Percentiles rank a stretch among this genome's conserved stretches.
phyloP scores from a whole-genome alignment of 2,113 vertebrate genomes.

The Lycaon pictus region DNA sequence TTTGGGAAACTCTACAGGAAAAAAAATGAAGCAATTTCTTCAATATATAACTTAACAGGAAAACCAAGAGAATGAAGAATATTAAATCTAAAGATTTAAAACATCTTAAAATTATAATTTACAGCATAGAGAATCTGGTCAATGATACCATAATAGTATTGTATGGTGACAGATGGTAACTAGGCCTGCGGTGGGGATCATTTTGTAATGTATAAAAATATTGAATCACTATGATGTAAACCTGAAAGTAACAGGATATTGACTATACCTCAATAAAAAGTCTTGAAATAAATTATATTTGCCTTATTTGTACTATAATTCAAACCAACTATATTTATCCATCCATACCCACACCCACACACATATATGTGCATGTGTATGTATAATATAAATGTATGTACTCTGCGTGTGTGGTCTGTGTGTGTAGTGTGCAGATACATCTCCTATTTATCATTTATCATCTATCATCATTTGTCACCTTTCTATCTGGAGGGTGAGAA shows the following conservation, averaged over 20 bases:
- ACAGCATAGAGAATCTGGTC: background rate
- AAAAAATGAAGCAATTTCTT: background rate
- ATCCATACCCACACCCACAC: background rate
- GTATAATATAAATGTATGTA: no score
- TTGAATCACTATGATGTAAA: background rate
- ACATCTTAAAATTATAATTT: background rate
- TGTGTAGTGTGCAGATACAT: background rate
- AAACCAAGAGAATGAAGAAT: background rate
- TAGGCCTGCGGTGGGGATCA: background rate
- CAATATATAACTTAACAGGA: background rate
- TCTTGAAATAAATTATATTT: background rate
- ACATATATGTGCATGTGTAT: accelerated
- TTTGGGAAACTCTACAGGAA: background rate
- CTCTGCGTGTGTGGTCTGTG: background rate
- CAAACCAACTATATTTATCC: background rate
- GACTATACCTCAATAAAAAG: background rate
- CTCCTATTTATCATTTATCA: background rate
- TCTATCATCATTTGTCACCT: background rate
- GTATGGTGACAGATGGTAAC: background rate
- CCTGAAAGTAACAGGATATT: background rate
- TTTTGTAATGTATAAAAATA: background rate
- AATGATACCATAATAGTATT: background rate
- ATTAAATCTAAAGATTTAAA: background rate
- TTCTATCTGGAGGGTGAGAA: background rate
- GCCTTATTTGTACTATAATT: background rate